Conservation (phyloP, 2,113 vertebrate species). For the Xiphophorus maculatus region DNA sequence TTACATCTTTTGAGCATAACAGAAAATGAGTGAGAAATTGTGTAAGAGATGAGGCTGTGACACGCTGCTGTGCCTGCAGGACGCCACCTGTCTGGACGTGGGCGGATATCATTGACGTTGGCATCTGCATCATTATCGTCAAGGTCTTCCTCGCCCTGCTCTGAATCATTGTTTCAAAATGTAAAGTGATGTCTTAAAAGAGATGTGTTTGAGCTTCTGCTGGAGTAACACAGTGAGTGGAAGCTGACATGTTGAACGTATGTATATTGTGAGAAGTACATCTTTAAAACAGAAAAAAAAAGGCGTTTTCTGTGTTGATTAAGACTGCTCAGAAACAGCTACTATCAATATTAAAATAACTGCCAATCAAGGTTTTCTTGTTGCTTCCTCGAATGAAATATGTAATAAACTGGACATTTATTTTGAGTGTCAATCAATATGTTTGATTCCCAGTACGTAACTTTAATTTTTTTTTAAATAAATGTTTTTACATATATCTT, state of each 20-base stretch:
- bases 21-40: conserved; percentile 42
- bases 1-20: conserved; percentile 28
- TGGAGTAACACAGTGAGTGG: conserved; percentile 10
- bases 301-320: neutral
- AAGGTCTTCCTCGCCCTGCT: conserved; percentile 48
- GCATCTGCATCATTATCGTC: conserved; percentile 48
- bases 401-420: conserved; percentile 1
- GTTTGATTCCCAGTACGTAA: no score
- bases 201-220: conserved; percentile 22
- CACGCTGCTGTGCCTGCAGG: conserved; percentile 55
- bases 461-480: no score
- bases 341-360: neutral
- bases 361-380: neutral
- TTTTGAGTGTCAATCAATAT: neutral
- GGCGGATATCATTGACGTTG: conserved; percentile 55
- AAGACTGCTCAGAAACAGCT: neutral
- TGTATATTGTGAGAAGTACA: neutral
- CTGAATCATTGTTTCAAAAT: conserved; percentile 48
- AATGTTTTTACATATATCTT: no score
- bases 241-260: neutral
- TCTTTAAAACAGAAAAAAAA: neutral
- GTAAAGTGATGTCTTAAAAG: conserved; percentile 25
- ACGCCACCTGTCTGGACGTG: conserved; percentile 66
- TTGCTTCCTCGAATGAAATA: conserved; percentile 1
- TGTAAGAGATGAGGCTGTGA: conserved; percentile 46